Conservation (phyloP, 1,140 invertebrate genomes). For the Drosophila ohnishii region DNA sequence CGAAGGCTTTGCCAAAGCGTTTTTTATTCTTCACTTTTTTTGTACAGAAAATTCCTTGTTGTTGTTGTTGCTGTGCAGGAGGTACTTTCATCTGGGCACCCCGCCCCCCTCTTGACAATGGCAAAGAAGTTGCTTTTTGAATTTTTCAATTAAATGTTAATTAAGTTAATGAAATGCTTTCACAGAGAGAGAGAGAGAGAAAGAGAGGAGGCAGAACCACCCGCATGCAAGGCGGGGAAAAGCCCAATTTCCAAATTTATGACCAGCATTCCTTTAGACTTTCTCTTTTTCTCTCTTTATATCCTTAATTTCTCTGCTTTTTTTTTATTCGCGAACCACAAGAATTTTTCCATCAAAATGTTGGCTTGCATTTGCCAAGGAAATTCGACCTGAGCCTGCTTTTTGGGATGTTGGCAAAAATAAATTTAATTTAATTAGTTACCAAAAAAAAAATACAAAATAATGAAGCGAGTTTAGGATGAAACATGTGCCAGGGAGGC, state of each 20-base stretch:
- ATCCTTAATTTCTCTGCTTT: conserved; percentile 9
- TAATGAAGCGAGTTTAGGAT: not conserved
- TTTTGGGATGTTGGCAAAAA: conserved; percentile 2
- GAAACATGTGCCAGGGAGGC: not conserved
- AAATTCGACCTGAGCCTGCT: conserved; percentile 2
- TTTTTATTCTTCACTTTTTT: conserved; percentile 16
- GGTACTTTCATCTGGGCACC: not conserved
- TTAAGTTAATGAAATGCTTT: conserved; percentile 68
- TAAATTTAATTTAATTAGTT: conserved; percentile 38
- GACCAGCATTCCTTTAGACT: conserved; percentile 18
- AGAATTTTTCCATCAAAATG: conserved; percentile 19
- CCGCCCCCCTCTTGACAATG: not conserved
- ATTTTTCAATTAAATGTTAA: conserved; percentile 73
- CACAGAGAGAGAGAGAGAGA: not conserved
- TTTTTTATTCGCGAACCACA: conserved; percentile 11
- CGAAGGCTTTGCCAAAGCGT: not conserved
- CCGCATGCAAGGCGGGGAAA: conserved; percentile 14
- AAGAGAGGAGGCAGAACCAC: not conserved
- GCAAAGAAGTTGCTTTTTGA: conserved; percentile 23
- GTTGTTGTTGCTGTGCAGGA: conserved; percentile 7
- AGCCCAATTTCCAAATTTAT: conserved; percentile 24
- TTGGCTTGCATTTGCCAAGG: conserved; percentile 16
- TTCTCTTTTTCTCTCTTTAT: not conserved
- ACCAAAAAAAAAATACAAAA: not conserved
- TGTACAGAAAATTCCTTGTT: conserved; percentile 19